Conservation (phyloP, 2,888 invertebrate species). For the Alloscopus bannaensis region DNA sequence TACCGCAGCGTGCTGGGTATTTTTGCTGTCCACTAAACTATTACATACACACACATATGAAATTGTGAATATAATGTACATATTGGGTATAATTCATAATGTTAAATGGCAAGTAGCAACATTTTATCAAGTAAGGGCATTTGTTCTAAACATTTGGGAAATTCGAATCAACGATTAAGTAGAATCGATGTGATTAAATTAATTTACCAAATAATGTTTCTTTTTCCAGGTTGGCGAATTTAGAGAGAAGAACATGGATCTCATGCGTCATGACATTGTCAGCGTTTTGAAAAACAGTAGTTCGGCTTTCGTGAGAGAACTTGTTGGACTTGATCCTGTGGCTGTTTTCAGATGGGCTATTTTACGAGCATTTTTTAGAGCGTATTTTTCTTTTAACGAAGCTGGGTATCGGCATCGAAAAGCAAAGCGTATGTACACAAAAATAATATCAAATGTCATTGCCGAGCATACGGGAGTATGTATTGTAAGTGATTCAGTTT, state of each 20-base stretch:
- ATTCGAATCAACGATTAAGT: no score
- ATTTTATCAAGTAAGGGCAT: slow-evolving; percentile 18
- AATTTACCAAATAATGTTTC: no score
- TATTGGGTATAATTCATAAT: no score
- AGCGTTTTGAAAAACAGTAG: slow-evolving; percentile 95
- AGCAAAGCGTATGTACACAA: slow-evolving; percentile 76
- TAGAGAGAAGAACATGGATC: slow-evolving; percentile 96
- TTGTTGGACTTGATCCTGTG: slow-evolving; percentile 94
- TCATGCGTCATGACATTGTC: slow-evolving; percentile 96
- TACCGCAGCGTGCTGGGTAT: no score
- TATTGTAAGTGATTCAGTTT: background rate
- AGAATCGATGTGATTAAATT: no score
- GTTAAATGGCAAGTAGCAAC: no score
- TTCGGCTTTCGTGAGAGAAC: slow-evolving; percentile 92
- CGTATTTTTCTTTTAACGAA: slow-evolving; percentile 92
- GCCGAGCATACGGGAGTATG: background rate
- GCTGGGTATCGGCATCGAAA: slow-evolving; percentile 79
- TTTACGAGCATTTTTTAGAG: slow-evolving; percentile 91
- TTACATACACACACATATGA: no score
- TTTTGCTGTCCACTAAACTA: no score
- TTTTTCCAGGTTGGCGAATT: slow-evolving; percentile 85
- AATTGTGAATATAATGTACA: no score
- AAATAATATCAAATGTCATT: background rate
- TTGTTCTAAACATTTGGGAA: slow-evolving; percentile 1
- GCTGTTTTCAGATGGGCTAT: slow-evolving; percentile 96